Evolutionary conservation across 2,888 invertebrate species (phyloP).

Genomic region (Clitarchus hookeri): DNA sequence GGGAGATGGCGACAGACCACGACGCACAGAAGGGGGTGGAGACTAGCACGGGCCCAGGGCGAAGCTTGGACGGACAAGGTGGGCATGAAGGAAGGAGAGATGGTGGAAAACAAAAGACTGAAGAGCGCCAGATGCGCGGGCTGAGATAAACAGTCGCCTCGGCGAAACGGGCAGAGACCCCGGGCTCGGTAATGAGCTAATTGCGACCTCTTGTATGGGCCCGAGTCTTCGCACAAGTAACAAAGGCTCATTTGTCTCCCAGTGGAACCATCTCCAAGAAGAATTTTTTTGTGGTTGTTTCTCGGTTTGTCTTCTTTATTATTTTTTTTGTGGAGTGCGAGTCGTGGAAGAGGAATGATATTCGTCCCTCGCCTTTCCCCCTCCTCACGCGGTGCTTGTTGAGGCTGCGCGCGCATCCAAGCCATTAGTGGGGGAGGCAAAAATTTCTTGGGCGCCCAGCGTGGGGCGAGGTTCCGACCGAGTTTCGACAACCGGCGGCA

Average conservation of each 20-base stretch:
- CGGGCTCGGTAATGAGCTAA: neutral
- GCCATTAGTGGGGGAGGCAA: slow-evolving; percentile 4
- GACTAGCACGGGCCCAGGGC: neutral
- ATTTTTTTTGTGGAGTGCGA: neutral
- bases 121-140: neutral
- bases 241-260: slow-evolving; percentile 14
- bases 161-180: neutral
- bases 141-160: neutral
- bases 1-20: neutral
- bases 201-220: neutral
- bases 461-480: neutral
- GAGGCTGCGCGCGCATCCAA: slow-evolving; percentile 7
- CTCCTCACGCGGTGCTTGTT: neutral
- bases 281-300: neutral
- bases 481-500: neutral
- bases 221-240: neutral
- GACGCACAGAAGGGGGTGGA: neutral
- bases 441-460: neutral
- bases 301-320: neutral
- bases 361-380: neutral
- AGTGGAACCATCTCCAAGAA: neutral
- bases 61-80: too few relatives aligned
- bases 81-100: neutral
- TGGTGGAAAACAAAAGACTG: neutral
- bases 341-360: slow-evolving; percentile 2